Evolutionary conservation across 2,888 invertebrate species (phyloP).

Genomic region (Drosophila buzzatii): DNA sequence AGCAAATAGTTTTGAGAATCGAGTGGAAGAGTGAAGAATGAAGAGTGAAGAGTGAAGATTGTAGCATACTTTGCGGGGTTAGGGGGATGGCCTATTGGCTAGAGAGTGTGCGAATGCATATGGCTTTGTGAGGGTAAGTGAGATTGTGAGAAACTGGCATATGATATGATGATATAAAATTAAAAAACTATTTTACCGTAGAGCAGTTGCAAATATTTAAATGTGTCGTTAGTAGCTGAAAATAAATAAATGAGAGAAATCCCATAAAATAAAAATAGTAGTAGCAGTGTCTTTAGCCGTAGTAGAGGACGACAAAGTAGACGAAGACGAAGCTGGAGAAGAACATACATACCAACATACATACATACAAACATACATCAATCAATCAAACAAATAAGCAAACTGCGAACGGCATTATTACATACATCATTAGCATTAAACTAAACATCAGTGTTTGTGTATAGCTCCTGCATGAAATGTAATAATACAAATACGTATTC

Average conservation of each 20-base stretch:
- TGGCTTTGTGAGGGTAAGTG: conserved; percentile 31
- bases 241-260: conserved; percentile 37
- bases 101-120: conserved; percentile 22
- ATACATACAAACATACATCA: conserved; percentile 44
- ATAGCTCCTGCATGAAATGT: conserved; percentile 69
- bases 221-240: conserved; percentile 77
- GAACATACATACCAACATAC: conserved; percentile 70
- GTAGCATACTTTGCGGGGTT: conserved; percentile 63
- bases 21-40: conserved; percentile 30
- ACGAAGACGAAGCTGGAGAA: conserved; percentile 14
- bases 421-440: conserved; percentile 58
- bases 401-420: conserved; percentile 30
- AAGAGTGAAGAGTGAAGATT: conserved; percentile 17
- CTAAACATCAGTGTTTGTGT: conserved; percentile 76
- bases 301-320: conserved; percentile 55
- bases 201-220: conserved; percentile 81
- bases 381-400: conserved; percentile 65
- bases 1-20: conserved; percentile 56
- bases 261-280: conserved; percentile 57
- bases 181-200: conserved; percentile 77
- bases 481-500: conserved; percentile 63
- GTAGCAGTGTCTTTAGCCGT: conserved; percentile 79
- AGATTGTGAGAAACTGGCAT: conserved; percentile 52
- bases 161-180: conserved; percentile 38
- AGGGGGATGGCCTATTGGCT: conserved; percentile 67